Conservation (phyloP, 2,797 vertebrate species). For the Martes flavigula region DNA sequence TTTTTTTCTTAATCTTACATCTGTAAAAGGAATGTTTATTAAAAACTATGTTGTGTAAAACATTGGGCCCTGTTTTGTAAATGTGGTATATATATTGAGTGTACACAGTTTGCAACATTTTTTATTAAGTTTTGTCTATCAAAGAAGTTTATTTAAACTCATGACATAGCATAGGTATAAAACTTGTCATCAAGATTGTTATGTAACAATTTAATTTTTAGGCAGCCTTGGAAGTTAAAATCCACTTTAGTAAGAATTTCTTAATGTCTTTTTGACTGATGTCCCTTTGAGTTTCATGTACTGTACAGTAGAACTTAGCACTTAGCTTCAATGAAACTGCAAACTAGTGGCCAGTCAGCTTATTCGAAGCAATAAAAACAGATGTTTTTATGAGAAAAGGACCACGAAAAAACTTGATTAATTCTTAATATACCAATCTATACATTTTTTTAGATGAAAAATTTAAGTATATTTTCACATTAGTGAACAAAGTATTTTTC, state of each 20-base stretch:
- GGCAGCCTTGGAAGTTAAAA: constrained; percentile 39
- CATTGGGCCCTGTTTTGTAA: neutral
- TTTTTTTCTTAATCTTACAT: constrained; percentile 44
- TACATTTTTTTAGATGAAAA: neutral
- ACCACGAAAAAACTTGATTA: neutral
- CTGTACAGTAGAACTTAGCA: constrained; percentile 27
- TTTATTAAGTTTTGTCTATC: constrained; percentile 32
- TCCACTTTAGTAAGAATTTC: constrained; percentile 45
- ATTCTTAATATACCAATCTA: constrained; percentile 16
- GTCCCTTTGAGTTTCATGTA: constrained; percentile 64
- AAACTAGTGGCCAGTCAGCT: neutral
- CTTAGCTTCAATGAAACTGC: constrained; percentile 45
- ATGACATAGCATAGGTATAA: constrained; percentile 43
- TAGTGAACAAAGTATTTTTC: neutral
- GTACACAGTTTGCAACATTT: neutral
- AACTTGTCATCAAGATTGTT: constrained; percentile 38
- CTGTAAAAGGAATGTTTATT: constrained; percentile 29
- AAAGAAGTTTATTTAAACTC: constrained; percentile 5
- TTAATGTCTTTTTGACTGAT: constrained; percentile 46
- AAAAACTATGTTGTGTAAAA: neutral
- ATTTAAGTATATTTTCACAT: neutral
- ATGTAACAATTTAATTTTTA: constrained; percentile 63
- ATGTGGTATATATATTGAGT: neutral
- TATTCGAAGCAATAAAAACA: constrained; percentile 26
- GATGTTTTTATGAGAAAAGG: neutral